Base-by-base conservation (phyloP, 2,888 invertebrate genomes). In the Candidula unifasciata region DNA sequence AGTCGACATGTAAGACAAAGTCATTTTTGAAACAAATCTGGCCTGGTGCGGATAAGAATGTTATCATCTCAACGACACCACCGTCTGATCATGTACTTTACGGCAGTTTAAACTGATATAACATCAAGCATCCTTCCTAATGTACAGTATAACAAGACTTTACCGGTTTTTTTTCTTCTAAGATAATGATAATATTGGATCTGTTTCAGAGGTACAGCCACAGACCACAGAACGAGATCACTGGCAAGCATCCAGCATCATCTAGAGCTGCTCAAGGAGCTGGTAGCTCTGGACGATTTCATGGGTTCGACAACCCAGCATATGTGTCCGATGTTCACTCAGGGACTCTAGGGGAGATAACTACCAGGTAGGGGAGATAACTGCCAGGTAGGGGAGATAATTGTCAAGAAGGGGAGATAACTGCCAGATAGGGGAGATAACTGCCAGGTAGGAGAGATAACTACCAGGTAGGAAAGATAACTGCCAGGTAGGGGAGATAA, bases 251-350 rank as follows among this genome's bases (percentile, higher is more conserved):
- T 27, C 52, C 30, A 3, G 8, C 16, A 8, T 6, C 24, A 16
- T 27, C 68, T 21, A 52, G 79, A 52, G 6, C 33, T 3, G 0
- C 27, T 18, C 24, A 37, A 37, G 37, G 2, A 24, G 73, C 37
- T 1, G 35, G 13, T 3, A 78, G 33, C 5, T 13, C 35, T 2
- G 68, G 30, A 2, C 66, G 30, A n/a, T 54, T 2, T 37, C 71
- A 24, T 33, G 82, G 82, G 37, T 35, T 21, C 27, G 82, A 82
- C 27, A 82, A 82, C n/a, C 64, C 44, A 60, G 82, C 77, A 24
- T 82, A 77, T 77, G 52, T 82, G 18, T 16, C 77, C 3, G 74
- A 73, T 21, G 80, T 69, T 2, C 35, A 64, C 35, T 3, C 74
- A 3, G 2, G 27, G 0, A 30, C 10, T 2, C 30, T 21, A 54